Evolutionary conservation across 2,113 vertebrate species (phyloP).

Genomic region (Telmatochromis sp.): DNA sequence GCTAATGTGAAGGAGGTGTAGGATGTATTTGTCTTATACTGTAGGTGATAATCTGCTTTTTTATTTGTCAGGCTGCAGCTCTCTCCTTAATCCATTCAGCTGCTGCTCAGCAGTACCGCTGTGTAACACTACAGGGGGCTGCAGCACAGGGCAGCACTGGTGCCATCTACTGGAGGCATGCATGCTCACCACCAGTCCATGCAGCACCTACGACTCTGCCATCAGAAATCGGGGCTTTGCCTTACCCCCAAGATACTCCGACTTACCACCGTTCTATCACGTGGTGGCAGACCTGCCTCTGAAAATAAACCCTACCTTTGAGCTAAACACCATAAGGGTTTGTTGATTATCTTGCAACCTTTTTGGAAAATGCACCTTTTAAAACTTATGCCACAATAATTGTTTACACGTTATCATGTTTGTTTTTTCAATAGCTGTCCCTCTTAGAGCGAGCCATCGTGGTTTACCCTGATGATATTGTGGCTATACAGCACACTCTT

Average conservation of each 20-base stretch:
- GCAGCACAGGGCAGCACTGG: conserved; percentile 69
- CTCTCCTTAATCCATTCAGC: conserved; percentile 70
- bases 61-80: conserved; percentile 62
- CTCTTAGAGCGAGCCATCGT: conserved; percentile 47
- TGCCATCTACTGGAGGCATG: conserved; percentile 73
- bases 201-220: conserved; percentile 61
- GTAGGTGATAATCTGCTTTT: neutral
- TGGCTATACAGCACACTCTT: conserved; percentile 72
- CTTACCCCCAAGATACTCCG: conserved; percentile 60
- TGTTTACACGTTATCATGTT: accelerated
- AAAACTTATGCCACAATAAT: neutral
- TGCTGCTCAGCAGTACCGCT: conserved; percentile 64
- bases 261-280: conserved; percentile 66
- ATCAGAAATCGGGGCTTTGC: neutral
- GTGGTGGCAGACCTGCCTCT: conserved; percentile 68
- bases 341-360: neutral
- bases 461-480: conserved; percentile 73
- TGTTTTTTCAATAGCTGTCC: conserved; percentile 40
- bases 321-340: conserved; percentile 56
- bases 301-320: conserved; percentile 33
- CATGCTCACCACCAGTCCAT: conserved; percentile 58
- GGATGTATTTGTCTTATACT: neutral
- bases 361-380: neutral
- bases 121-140: conserved; percentile 77
- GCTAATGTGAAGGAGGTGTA: neutral